phyloP scores from a whole-genome alignment of 92 coral and sea anemone species.

The Siderastrea siderea region DNA sequence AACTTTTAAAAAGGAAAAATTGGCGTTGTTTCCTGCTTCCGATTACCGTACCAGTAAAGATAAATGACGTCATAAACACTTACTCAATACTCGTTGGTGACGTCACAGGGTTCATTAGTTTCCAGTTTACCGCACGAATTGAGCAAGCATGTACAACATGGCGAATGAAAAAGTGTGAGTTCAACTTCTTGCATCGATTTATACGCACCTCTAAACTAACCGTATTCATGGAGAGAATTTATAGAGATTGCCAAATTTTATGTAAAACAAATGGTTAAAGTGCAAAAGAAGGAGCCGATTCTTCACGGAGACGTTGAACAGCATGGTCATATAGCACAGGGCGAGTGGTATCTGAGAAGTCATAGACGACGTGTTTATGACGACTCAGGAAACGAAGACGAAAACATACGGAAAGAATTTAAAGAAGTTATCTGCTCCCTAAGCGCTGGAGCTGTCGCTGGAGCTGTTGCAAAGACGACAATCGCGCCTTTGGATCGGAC shows the following conservation, averaged over 20 bases:
- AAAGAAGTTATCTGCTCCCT: constrained; percentile 92
- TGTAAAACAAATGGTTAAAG: constrained; percentile 76
- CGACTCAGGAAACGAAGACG: constrained; percentile 39
- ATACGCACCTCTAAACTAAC: neutral
- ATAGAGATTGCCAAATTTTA: neutral
- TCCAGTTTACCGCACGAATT: constrained; percentile 15
- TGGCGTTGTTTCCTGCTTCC: no score
- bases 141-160: constrained; percentile 4
- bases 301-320: constrained; percentile 88
- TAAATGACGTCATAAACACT: neutral
- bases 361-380: constrained; percentile 68
- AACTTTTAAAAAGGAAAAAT: no score
- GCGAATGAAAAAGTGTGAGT: neutral
- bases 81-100: neutral
- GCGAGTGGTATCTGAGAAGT: constrained; percentile 92
- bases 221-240: neutral
- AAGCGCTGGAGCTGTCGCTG: constrained; percentile 97
- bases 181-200: neutral
- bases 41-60: no score
- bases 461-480: constrained; percentile 98
- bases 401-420: constrained; percentile 68
- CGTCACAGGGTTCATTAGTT: constrained; percentile 17
- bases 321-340: constrained; percentile 91
- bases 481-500: constrained; percentile 99
- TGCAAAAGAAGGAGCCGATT: constrained; percentile 59